A percentile compares a stretch with the other conserved stretches of the same genome.
These are phyloP conservation scores for Thelaira solivaga DNA, from an alignment of 2,888 invertebrate species.

Conservation along the genomic window DNA sequence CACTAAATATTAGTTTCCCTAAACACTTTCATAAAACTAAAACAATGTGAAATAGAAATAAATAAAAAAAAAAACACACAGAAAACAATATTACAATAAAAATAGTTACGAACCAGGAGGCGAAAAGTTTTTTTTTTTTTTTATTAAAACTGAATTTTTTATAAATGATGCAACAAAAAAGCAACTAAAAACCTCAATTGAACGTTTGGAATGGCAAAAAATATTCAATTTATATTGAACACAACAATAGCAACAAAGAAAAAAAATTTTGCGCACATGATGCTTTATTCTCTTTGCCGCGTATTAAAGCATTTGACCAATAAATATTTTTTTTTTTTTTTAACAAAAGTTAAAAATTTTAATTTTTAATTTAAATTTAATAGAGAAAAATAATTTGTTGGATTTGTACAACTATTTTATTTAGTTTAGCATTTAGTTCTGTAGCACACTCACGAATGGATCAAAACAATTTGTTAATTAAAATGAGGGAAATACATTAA, in stretches of 20 bases:
- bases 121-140: background rate
- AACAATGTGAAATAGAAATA: slow-evolving; percentile 22
- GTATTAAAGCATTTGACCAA: slow-evolving; percentile 8
- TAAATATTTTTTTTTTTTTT: no score
- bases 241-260: background rate
- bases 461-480: slow-evolving; percentile 54
- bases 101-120: background rate
- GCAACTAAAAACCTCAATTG: background rate
- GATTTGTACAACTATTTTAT: background rate
- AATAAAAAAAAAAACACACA: background rate
- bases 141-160: slow-evolving; percentile 11
- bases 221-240: slow-evolving; percentile 19
- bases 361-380: slow-evolving; percentile 8
- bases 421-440: background rate
- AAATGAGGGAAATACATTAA: slow-evolving; percentile 21
- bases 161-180: slow-evolving; percentile 7
- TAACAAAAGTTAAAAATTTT: background rate
- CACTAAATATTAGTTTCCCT: slow-evolving; percentile 24
- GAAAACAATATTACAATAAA: no score
- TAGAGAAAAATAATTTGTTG: no score
- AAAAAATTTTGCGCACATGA: slow-evolving; percentile 15
- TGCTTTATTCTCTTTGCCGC: background rate
- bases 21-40: slow-evolving; percentile 33
- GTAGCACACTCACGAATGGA: slow-evolving; percentile 3
- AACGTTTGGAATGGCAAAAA: background rate